Evolutionary conservation across 2,113 vertebrate genomes (phyloP), one percentile per base, ranked within the genome.

Genomic region (Sebastes schlegelii): DNA sequence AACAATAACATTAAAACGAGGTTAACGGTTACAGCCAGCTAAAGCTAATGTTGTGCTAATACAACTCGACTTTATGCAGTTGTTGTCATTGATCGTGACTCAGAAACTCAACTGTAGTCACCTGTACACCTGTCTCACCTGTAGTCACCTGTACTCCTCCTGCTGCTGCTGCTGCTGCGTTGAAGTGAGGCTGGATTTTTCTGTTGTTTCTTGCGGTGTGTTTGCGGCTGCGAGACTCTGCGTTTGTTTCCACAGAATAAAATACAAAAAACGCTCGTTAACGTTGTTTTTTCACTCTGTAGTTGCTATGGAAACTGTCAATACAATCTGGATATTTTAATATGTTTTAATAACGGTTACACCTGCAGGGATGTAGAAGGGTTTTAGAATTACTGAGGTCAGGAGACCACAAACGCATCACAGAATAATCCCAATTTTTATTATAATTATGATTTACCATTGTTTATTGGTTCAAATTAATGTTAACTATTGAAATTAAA

Each of bases 91-190:
- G 0, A 10, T 2, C 4, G n/a, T 7, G 45, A 17, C 1, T 16
- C 19, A 5, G 69, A 0, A 42, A 45, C 66, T 76, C 65, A 88
- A 79, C 74, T 10, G 74, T 26, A 54, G 16, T 74, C 67, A 72
- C 69, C 75, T 61, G 72, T 23, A 26, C 23, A 23, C 61, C 61
- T 19, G 61, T 45, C 10, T 23, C 40, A 52, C 51, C 51, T 52
- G 51, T 26, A 26, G 26, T 52, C 17, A 21, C 55, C 55, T 23
- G 55, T 23, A 5, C 58, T 26, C 58, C 23, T 60, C 57, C 7
- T 60, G 23, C 58, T 52, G 4, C 16, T 16, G 2, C 54, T n/a
- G 54, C 64, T 42, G 72, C 26, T 58, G 57, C 34, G 9, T 5
- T 45, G 0, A 42, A 9, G 26, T 54, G 21, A 0, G 1, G 12